Conservation (phyloP, 1,140 invertebrate species). For the Drosophila busckii region DNA sequence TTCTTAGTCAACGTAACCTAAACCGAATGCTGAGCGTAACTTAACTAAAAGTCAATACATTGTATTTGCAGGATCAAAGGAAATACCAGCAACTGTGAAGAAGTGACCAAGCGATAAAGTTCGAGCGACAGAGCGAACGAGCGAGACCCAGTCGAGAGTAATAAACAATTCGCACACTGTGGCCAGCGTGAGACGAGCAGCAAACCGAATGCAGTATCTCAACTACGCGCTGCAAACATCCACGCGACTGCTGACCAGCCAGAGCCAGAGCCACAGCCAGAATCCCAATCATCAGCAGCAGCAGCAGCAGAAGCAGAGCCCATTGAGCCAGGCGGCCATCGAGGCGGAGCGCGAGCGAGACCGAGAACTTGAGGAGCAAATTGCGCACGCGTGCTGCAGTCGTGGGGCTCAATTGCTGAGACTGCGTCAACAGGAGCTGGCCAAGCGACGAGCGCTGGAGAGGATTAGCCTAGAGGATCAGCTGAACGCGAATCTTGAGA, state of each 20-base stretch:
- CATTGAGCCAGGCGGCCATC: not conserved
- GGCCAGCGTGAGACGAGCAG: constrained; percentile 58
- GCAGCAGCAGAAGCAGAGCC: constrained; percentile 3
- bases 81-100: no score
- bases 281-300: constrained; percentile 23
- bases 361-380: constrained; percentile 40
- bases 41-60: no score
- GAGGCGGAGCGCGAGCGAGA: constrained; percentile 18
- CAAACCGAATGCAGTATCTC: constrained; percentile 79
- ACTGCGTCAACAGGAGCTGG: constrained; percentile 53
- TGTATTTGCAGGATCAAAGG: no score
- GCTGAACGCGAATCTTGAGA: constrained; percentile 45
- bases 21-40: no score
- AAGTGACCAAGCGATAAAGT: no score
- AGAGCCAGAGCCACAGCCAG: constrained; percentile 44
- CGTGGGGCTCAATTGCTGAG: constrained; percentile 57
- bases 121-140: not conserved
- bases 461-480: constrained; percentile 60
- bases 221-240: constrained; percentile 78
- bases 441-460: constrained; percentile 51
- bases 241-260: constrained; percentile 73
- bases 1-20: no score
- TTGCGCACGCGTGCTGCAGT: constrained; percentile 64
- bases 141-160: no score
- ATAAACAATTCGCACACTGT: constrained; percentile 61